Evolutionary conservation across 2,888 invertebrate species (phyloP).

Genomic region (Lagria hirta): DNA sequence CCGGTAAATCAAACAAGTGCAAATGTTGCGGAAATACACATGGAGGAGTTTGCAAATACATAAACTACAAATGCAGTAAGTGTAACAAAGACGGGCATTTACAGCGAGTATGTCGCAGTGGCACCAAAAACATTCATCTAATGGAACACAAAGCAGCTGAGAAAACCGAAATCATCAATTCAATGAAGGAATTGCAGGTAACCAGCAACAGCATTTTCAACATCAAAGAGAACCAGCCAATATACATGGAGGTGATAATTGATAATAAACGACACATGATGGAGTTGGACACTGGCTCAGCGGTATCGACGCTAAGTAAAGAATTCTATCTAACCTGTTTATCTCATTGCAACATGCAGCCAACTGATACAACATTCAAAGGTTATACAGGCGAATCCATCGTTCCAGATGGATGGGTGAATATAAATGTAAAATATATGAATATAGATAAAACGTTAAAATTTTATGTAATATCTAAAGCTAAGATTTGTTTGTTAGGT

Average conservation of each 20-base stretch:
- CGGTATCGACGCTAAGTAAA: slow-evolving; percentile 19
- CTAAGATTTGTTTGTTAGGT: background rate
- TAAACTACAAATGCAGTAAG: slow-evolving; percentile 8
- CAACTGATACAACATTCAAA: slow-evolving; percentile 15
- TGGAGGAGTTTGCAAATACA: slow-evolving; percentile 5
- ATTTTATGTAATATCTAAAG: background rate
- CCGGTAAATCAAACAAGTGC: slow-evolving; percentile 1
- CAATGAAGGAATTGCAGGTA: slow-evolving; percentile 1
- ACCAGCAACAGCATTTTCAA: background rate
- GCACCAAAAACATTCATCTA: background rate
- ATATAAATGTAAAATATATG: background rate
- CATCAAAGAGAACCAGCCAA: background rate
- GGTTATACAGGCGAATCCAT: slow-evolving; percentile 18
- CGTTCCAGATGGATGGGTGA: slow-evolving; percentile 6
- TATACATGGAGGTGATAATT: slow-evolving; percentile 6
- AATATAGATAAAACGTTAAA: slow-evolving; percentile 3
- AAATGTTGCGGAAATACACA: slow-evolving; percentile 8
- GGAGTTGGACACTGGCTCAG: slow-evolving; percentile 22
- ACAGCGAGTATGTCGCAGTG: slow-evolving; percentile 20
- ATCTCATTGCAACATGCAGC: slow-evolving; percentile 11
- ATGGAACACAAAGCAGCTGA: background rate
- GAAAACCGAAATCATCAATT: too few relatives aligned
- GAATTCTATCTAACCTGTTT: slow-evolving; percentile 9
- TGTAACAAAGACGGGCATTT: slow-evolving; percentile 23
- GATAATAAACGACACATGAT: slow-evolving; percentile 11